These are phyloP conservation scores for Pomatostomus ruficeps DNA, from an alignment of 2,113 vertebrate genomes.

Conservation along the genomic window DNA sequence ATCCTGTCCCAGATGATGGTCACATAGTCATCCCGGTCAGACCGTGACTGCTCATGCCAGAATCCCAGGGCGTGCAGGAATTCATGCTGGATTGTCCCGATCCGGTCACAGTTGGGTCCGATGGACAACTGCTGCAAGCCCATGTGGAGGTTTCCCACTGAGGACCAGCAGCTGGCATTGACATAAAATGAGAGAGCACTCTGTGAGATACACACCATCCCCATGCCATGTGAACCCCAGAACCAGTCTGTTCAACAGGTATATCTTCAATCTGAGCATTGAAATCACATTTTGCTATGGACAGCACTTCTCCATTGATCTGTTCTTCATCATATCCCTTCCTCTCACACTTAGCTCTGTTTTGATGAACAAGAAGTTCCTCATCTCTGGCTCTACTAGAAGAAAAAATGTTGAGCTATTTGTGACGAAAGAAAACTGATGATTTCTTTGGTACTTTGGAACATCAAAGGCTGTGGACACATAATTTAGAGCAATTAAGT, in stretches of 20 bases:
- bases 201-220: neutral
- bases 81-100: conserved; percentile 83
- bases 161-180: conserved; percentile 85
- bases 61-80: conserved; percentile 88
- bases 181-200: neutral
- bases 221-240: rapidly evolving
- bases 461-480: neutral
- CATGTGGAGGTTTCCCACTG: conserved; percentile 74
- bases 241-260: neutral
- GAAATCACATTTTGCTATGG: neutral
- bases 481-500: neutral
- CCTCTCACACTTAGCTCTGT: neutral
- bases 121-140: conserved; percentile 85
- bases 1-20: conserved; percentile 82
- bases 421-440: neutral
- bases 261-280: neutral
- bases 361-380: neutral
- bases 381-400: neutral
- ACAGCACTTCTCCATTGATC: neutral
- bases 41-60: conserved; percentile 89
- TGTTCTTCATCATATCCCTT: neutral
- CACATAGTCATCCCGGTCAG: conserved; percentile 86
- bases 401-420: neutral
- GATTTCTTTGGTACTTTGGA: neutral
- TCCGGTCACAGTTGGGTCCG: conserved; percentile 76